These are phyloP conservation scores for Heliconius cydno DNA, from an alignment of 2,888 invertebrate species.

Conservation along the genomic window DNA sequence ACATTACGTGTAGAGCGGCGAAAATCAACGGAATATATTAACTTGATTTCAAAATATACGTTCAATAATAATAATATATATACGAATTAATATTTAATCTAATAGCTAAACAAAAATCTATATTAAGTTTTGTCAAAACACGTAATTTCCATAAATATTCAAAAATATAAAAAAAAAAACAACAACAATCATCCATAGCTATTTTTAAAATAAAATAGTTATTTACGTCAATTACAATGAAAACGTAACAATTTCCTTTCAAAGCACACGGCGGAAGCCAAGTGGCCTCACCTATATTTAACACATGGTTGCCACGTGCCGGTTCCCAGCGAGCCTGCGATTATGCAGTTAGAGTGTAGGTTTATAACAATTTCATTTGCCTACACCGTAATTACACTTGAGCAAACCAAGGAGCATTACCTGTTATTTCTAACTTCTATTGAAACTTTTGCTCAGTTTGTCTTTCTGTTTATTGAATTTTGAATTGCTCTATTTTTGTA, in stretches of 20 bases:
- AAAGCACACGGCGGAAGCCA: background rate
- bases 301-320: constrained; percentile 56
- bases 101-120: background rate
- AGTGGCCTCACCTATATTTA: constrained; percentile 27
- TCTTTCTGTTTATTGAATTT: constrained; percentile 1
- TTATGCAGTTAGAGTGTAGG: constrained; percentile 60
- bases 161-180: background rate
- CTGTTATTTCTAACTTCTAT: constrained; percentile 27
- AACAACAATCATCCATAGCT: background rate
- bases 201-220: background rate
- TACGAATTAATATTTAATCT: too few species aligned
- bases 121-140: background rate
- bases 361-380: constrained; percentile 71
- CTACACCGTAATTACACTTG: constrained; percentile 57
- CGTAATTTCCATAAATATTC: background rate
- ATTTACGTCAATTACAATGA: background rate
- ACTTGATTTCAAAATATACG: too few species aligned
- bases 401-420: constrained; percentile 46
- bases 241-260: constrained; percentile 14
- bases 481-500: background rate
- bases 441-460: background rate
- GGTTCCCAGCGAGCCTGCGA: constrained; percentile 63
- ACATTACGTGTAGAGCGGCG: too few species aligned
- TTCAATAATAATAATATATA: too few species aligned
- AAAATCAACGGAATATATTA: too few species aligned